Evolutionary conservation across 2,888 invertebrate species (phyloP).

Genomic region (Nephrotoma appendiculata): DNA sequence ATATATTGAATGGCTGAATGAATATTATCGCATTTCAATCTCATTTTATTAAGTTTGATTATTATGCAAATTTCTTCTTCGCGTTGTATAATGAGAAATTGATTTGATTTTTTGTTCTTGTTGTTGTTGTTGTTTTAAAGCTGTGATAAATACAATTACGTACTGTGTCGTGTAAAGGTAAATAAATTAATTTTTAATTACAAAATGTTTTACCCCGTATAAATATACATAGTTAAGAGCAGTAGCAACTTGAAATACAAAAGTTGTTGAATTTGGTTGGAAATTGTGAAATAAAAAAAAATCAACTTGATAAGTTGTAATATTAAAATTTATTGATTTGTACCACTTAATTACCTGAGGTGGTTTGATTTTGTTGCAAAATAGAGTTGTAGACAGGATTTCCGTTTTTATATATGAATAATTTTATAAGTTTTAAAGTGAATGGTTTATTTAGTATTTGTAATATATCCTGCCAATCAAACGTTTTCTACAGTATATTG

Average conservation of each 20-base stretch:
- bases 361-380: neutral
- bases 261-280: neutral
- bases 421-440: no score
- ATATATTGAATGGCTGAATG: neutral
- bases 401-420: neutral
- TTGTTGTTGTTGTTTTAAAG: neutral
- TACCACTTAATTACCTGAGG: neutral
- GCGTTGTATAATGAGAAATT: neutral
- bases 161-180: neutral
- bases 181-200: neutral
- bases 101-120: neutral
- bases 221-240: neutral
- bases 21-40: neutral
- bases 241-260: neutral
- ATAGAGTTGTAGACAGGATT: neutral
- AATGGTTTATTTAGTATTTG: no score
- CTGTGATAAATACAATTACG: neutral
- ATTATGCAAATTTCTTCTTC: neutral
- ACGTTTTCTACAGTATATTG: no score
- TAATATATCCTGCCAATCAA: no score
- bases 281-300: neutral
- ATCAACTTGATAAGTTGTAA: neutral
- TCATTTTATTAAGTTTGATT: neutral
- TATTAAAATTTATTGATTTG: neutral
- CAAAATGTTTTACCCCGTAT: neutral